Evolutionary conservation across 2,797 vertebrate genomes (phyloP), one percentile per base, ranked within the genome.

Genomic region (Lindbergichthys nudifrons): DNA sequence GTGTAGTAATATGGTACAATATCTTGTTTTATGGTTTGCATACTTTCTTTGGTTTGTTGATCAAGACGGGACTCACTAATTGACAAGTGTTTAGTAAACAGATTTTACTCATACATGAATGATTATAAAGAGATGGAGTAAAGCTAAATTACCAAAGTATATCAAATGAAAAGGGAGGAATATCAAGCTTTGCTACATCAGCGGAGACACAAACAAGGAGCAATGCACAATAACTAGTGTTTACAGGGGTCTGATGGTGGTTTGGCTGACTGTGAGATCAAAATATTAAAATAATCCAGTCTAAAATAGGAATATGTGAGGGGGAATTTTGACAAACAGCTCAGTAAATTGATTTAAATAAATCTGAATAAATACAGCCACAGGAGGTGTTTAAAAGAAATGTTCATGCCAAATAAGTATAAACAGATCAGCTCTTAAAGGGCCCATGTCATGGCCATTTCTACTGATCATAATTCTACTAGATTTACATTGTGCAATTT

Each of bases 271-370:
- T 52, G 21, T 48, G 50, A 60, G 41, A 56, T 72, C 39, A 66
- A 23, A 48, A 45, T 52, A 5, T 8, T 9, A 21, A 56, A 3
- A 16, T 7, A 57, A 42, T 8, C 10, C 3, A 21, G 19, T 30
- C 10, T 47, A 19, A 68, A 69, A 56, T 13, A 36, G 45, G 15
- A 68, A 32, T 45, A 4, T 23, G 58, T 76, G 60, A 47, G 21
- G 42, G 26, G 21, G 36, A 69, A 60, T 42, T 62, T 23, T 10
- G 18, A 81, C 10, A 9, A 77, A 36, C 41, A 56, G 48, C 26
- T 65, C 75, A 71, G 69, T 57, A 59, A 78, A 64, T 59, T 39
- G 46, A 64, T 75, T 64, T 64, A 50, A 79, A 26, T 82, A 2
- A 68, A 61, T 77, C 21, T 43, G 30, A 80, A 62, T 78, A 69